phyloP scores from a whole-genome alignment of 2,797 vertebrate species.

The Mallotus villosus region DNA sequence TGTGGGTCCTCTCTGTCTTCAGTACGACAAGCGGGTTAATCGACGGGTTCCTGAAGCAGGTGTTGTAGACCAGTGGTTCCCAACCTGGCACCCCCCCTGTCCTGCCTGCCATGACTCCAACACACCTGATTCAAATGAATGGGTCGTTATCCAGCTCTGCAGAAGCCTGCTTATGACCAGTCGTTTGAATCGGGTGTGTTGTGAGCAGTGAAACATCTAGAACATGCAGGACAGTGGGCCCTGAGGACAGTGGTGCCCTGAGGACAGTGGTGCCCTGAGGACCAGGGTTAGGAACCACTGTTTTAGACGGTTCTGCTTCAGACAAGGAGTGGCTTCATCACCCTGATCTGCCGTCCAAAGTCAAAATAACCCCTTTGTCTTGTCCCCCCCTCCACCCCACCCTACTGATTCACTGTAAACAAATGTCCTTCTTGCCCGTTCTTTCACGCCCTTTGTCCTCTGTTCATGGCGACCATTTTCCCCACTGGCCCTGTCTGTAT shows the following conservation, averaged over 20 bases:
- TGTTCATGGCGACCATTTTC: background rate
- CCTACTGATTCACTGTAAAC: constrained; percentile 6
- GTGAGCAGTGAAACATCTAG: too few relatives aligned
- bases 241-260: too few relatives aligned
- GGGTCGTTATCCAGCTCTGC: too few relatives aligned
- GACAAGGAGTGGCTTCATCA: background rate
- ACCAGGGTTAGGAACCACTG: too few relatives aligned
- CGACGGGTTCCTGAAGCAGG: background rate
- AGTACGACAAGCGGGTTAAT: background rate
- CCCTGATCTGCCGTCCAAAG: background rate
- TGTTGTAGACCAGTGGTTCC: background rate
- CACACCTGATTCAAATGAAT: too few relatives aligned
- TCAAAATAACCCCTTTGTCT: background rate
- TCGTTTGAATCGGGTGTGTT: too few relatives aligned
- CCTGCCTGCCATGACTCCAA: too few relatives aligned
- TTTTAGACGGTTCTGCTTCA: background rate
- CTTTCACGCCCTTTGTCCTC: background rate
- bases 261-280: too few relatives aligned
- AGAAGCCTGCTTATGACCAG: too few relatives aligned
- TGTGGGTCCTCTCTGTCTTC: background rate
- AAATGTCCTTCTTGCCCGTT: background rate
- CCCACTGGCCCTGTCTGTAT: background rate
- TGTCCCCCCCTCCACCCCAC: too few relatives aligned
- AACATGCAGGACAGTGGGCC: too few relatives aligned
- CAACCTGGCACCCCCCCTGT: too few relatives aligned